Base-by-base conservation (phyloP, 2,113 vertebrate species). In the Podarcis raffonei region DNA sequence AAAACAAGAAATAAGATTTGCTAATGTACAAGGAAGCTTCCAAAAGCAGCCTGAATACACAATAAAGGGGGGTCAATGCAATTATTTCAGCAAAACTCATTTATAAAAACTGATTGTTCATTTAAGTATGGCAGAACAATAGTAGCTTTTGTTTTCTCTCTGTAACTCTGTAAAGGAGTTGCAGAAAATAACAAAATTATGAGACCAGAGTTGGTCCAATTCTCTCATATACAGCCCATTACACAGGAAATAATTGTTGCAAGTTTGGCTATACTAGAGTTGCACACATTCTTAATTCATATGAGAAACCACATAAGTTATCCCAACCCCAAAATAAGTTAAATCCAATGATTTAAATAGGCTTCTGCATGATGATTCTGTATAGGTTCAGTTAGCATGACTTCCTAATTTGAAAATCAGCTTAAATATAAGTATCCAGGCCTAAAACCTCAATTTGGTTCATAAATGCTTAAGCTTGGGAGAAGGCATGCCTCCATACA, bases 1-100 rank as follows among this genome's bases (percentile, higher is more conserved):
- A 35, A 66, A 96, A 95, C 74, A 87, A 83, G 3, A 84, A 35
- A 48, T 42, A 23, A 30, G 72, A 83, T 32, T 62, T 42, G 15
- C 84, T 76, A 30, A 32, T 48, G 13, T 66, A 53, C 20, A 77
- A 53, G 5, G 7, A 48, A 42, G 4, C 30, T 83, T 66, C 5
- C 4, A 76, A 83, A 65, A 68, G 20, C n/a, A 68, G 16, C 27
- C 30, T 84, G 30, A 27, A 86, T 42, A 53, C 39, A 84, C 20
- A 74, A 57, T 35, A 32, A 53, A 81, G 20, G 5, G 25, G 53
- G 16, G 3, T 71, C 25, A 83, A 25, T 18, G 15, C 11, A 65
- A 78, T 86, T 86, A n/a, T n/a, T 18, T 72, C 48, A 59, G 37
- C 35, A 62, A 71, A 71, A 53, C 15, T 3, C 66, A 2, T 6